These are phyloP conservation scores for Centropyge bicolor DNA, from an alignment of 2,797 vertebrate genomes.

Conservation along the genomic window DNA sequence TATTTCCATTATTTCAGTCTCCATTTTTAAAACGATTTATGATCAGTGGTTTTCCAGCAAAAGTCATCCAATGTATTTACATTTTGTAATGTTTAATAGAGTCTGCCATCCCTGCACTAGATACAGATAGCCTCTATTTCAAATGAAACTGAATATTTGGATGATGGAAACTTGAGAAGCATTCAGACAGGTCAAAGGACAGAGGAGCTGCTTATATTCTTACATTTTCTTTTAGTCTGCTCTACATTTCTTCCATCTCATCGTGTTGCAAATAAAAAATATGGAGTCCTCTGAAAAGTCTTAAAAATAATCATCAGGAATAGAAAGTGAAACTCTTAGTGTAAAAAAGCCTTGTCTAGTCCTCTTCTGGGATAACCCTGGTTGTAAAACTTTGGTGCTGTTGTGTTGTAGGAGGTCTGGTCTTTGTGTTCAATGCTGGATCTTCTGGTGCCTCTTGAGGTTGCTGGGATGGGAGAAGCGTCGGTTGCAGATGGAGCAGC, in stretches of 20 bases:
- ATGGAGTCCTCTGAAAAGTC: background rate
- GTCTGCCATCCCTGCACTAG: background rate
- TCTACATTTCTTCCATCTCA: background rate
- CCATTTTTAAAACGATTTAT: background rate
- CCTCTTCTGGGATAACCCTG: background rate
- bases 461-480: constrained; percentile 79
- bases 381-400: constrained; percentile 2
- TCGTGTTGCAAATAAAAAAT: background rate
- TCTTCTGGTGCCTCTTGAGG: constrained; percentile 76
- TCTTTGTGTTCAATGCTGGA: constrained; percentile 55
- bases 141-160: background rate
- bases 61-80: background rate
- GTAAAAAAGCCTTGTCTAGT: background rate
- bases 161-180: background rate
- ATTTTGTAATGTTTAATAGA: background rate
- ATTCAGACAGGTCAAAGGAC: background rate
- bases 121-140: background rate
- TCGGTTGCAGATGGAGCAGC: constrained; percentile 64
- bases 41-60: background rate
- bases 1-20: background rate
- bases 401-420: background rate
- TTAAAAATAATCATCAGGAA: background rate
- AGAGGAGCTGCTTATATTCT: background rate
- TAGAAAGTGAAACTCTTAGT: background rate
- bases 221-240: background rate